phyloP scores from a whole-genome alignment of 2,888 invertebrate species.

The Agrotis ipsilon region DNA sequence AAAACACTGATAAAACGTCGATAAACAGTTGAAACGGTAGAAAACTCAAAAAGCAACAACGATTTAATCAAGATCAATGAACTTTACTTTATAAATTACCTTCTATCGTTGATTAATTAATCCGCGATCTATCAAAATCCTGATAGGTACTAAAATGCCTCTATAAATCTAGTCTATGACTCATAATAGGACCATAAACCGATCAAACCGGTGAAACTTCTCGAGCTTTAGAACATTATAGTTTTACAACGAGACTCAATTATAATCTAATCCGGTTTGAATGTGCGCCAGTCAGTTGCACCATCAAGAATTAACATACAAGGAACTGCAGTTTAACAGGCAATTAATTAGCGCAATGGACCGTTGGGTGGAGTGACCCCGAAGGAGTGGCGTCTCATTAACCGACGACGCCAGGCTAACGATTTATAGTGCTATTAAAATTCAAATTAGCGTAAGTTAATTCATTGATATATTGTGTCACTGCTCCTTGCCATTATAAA shows the following conservation, averaged over 20 bases:
- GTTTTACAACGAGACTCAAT: conserved; percentile 50
- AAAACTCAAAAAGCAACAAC: conserved; percentile 8
- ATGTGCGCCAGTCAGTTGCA: conserved; percentile 60
- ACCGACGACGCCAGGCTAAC: conserved; percentile 67
- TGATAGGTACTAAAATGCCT: conserved; percentile 17
- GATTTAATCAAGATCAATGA: conserved; percentile 1
- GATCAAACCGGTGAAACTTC: conserved; percentile 47
- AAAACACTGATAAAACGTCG: too few relatives aligned
- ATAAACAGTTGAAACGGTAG: too few relatives aligned
- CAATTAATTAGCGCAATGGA: conserved; percentile 76
- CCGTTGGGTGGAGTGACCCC: conserved; percentile 76
- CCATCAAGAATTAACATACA: conserved; percentile 71
- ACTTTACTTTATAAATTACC: conserved; percentile 11
- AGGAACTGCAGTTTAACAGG: conserved; percentile 77
- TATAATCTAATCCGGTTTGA: conserved; percentile 59
- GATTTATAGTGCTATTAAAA: conserved; percentile 78
- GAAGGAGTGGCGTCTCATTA: conserved; percentile 74
- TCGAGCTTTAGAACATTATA: conserved; percentile 40
- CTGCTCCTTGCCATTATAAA: conserved; percentile 54
- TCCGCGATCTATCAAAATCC: conserved; percentile 7
- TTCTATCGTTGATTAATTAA: conserved; percentile 8
- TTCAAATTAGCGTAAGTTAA: conserved; percentile 82
- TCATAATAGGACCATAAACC: conserved; percentile 46
- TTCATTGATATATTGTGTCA: conserved; percentile 68
- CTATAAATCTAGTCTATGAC: conserved; percentile 40